phyloP scores from a whole-genome alignment of 2,888 invertebrate species.

The Aspidapion aeneum region DNA sequence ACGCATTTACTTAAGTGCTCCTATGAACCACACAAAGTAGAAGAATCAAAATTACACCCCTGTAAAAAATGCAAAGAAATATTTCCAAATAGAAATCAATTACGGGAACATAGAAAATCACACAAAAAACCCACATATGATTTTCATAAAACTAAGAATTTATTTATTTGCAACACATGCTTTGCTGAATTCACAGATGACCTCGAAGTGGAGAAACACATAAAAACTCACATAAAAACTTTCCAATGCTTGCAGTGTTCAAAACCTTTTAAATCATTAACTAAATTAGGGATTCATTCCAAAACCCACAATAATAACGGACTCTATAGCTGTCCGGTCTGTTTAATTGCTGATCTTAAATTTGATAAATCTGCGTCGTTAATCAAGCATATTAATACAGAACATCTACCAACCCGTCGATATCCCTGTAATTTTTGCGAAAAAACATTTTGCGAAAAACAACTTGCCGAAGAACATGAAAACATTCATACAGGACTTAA shows the following conservation, averaged over 20 bases:
- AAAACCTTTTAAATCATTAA: conserved; percentile 38
- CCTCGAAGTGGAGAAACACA: conserved; percentile 34
- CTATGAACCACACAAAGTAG: not conserved
- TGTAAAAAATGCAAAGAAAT: conserved; percentile 37
- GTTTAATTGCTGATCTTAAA: conserved; percentile 31
- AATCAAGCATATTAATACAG: conserved; percentile 39
- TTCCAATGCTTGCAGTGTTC: conserved; percentile 47
- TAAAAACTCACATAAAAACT: conserved; percentile 32
- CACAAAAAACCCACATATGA: conserved; percentile 43
- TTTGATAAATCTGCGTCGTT: conserved; percentile 35
- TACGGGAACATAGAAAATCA: conserved; percentile 34
- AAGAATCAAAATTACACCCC: conserved; percentile 22
- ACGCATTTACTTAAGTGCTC: no score
- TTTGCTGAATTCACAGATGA: conserved; percentile 33
- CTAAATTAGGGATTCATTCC: conserved; percentile 40
- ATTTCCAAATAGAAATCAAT: conserved; percentile 30
- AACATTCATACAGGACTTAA: conserved; percentile 54
- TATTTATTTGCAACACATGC: conserved; percentile 37
- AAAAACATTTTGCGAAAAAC: conserved; percentile 54
- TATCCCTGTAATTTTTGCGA: conserved; percentile 54
- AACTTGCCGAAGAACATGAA: conserved; percentile 54
- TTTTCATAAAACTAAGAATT: conserved; percentile 33
- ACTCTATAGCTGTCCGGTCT: conserved; percentile 39
- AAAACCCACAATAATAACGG: conserved; percentile 37
- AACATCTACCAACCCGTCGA: conserved; percentile 43